Evolutionary conservation across 2,797 vertebrate species (phyloP), one percentile per base, ranked within the genome.

Genomic region (Myiotriccus ornatus): DNA sequence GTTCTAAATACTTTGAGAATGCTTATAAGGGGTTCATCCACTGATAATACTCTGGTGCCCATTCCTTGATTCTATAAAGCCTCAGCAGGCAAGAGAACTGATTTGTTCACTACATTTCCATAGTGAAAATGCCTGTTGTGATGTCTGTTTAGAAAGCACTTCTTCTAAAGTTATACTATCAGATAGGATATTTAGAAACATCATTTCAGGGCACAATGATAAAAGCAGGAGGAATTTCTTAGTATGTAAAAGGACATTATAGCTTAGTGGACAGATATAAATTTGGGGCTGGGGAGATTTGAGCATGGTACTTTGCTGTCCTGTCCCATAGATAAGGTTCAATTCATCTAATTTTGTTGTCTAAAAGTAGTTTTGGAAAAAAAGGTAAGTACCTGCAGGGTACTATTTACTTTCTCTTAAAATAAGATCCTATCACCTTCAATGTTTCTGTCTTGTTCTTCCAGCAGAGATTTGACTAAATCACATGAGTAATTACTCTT

Each of bases 11-110:
- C 39, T 81, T 65, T 49, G 14, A 73, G n/a, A 64, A 67, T 34
- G 27, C 6, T 0, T 0, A 14, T 41, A 59, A 78, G 34, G 18
- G 1, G 5, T n/a, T 7, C 37, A 87, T 27, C 12, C 50, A 25
- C 50, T 35, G 57, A 64, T 62, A 74, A 47, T 62, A 68, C 20
- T 24, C 35, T 46, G 20, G 14, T 84, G 9, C 19, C 14, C 28
- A 25, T 78, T 71, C 23, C 39, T 74, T 77, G 25, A 10, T 28
- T 59, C 15, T 43, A 4, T 23, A 76, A 69, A 85, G 23, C 39
- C 20, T 70, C 3, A 1, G 21, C 14, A 84, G 28, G 12, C 14
- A 65, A 69, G 19, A 63, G 24, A 87, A 86, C 22, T 57, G 6
- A 73, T 14, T 62, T 55, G 12, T 62, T 78, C 4, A 0, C 15